Percentiles rank a stretch among this genome's conserved stretches.
Evolutionary conservation across 2,888 invertebrate genomes (phyloP).

Genomic region (Cordilura impudica): DNA sequence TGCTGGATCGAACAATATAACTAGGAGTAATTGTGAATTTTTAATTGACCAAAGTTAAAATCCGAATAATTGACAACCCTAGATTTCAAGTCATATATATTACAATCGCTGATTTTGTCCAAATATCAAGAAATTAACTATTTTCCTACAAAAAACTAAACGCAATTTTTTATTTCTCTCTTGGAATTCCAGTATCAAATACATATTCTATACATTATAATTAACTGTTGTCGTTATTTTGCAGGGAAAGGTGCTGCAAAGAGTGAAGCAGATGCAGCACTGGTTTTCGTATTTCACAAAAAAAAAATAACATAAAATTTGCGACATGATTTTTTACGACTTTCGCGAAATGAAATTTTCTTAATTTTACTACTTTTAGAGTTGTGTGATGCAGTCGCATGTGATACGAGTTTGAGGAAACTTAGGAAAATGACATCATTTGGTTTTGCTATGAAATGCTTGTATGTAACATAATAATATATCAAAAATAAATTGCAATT

Average conservation of each 20-base stretch:
- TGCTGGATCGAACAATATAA: no score
- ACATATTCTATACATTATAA: not conserved
- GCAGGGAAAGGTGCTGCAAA: not conserved
- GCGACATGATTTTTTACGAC: conserved; percentile 61
- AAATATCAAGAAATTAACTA: no score
- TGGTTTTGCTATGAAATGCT: conserved; percentile 25
- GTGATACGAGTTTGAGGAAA: not conserved
- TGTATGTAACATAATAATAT: not conserved
- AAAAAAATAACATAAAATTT: conserved; percentile 56
- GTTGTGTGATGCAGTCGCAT: conserved; percentile 29
- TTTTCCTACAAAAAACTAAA: no score
- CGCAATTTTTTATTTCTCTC: not conserved
- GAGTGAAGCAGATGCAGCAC: conserved; percentile 39
- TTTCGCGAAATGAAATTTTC: conserved; percentile 59
- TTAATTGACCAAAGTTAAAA: no score
- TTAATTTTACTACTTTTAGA: conserved; percentile 60
- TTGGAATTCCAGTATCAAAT: not conserved
- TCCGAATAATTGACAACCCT: no score
- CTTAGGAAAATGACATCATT: conserved; percentile 43
- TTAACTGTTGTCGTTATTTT: not conserved
- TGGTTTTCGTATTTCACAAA: not conserved
- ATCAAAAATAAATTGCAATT: not conserved
- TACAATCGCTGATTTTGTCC: no score
- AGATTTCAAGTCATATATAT: no score
- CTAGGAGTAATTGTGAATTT: no score